Percentiles rank a stretch among this genome's conserved stretches.
phyloP scores from a whole-genome alignment of 2,113 vertebrate genomes.

The Campylomormyrus tamandua region DNA sequence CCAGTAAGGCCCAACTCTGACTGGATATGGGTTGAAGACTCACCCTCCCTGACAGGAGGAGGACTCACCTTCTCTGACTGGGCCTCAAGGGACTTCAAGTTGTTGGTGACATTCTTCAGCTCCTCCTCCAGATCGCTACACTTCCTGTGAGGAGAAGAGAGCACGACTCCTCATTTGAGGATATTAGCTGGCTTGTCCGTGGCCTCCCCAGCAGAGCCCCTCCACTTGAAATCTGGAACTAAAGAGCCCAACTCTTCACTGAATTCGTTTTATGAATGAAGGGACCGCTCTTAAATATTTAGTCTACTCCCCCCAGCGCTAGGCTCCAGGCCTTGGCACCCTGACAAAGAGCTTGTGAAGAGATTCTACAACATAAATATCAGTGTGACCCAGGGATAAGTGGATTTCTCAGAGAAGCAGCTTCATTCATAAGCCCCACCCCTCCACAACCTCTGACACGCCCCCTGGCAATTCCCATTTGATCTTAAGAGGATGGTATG shows the following conservation, averaged over 20 bases:
- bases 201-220: background rate
- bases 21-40: background rate
- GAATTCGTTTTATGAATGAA: background rate
- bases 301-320: background rate
- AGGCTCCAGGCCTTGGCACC: background rate
- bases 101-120: constrained; percentile 96
- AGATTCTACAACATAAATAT: background rate
- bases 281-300: background rate
- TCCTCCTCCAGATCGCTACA: constrained; percentile 90
- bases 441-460: background rate
- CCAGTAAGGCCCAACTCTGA: background rate
- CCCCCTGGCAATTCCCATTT: background rate
- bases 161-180: background rate
- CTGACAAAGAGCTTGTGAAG: background rate
- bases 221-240: background rate
- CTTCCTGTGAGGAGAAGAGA: constrained; percentile 61
- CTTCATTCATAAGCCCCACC: background rate
- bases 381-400: background rate
- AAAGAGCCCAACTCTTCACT: background rate
- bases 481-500: background rate
- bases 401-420: background rate
- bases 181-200: background rate
- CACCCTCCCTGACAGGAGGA: background rate
- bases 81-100: constrained; percentile 93
- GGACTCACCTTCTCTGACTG: constrained; percentile 86